Conservation (phyloP, 2,113 vertebrate species). For the Puntigrus tetrazona region DNA sequence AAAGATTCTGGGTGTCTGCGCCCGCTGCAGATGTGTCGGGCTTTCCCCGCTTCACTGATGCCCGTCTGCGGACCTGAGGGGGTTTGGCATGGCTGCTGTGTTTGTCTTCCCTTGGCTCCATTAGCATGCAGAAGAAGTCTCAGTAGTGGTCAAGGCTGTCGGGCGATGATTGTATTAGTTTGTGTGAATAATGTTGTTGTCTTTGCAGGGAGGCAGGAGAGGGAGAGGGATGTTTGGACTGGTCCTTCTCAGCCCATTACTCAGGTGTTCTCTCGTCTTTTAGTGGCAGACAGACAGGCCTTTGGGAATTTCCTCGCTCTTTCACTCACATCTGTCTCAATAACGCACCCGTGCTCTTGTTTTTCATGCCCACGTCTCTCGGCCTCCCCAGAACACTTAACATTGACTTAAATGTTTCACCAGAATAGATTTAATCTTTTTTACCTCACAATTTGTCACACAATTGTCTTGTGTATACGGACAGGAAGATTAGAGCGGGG, state of each 20-base stretch:
- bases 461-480: background rate
- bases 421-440: conserved; percentile 1
- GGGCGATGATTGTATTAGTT: conserved; percentile 32
- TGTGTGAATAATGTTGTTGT: conserved; percentile 43
- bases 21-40: conserved; percentile 48
- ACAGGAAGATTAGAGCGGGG: conserved; percentile 7
- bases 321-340: conserved; percentile 27
- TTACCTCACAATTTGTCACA: background rate
- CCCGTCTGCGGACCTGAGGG: conserved; percentile 34
- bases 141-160: conserved; percentile 40
- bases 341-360: background rate
- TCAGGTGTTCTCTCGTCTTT: conserved; percentile 31
- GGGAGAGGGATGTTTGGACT: background rate
- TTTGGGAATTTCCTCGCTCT: conserved; percentile 2
- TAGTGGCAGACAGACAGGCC: conserved; percentile 23
- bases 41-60: conserved; percentile 31
- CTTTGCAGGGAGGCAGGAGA: conserved; percentile 12
- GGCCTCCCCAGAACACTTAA: background rate
- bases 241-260: conserved; percentile 17
- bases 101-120: conserved; percentile 42
- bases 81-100: conserved; percentile 20
- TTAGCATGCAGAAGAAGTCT: conserved; percentile 41
- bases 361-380: background rate
- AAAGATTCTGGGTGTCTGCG: conserved; percentile 41
- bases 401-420: background rate